phyloP scores from a whole-genome alignment of 2,113 vertebrate genomes.

The Rhea americana region DNA sequence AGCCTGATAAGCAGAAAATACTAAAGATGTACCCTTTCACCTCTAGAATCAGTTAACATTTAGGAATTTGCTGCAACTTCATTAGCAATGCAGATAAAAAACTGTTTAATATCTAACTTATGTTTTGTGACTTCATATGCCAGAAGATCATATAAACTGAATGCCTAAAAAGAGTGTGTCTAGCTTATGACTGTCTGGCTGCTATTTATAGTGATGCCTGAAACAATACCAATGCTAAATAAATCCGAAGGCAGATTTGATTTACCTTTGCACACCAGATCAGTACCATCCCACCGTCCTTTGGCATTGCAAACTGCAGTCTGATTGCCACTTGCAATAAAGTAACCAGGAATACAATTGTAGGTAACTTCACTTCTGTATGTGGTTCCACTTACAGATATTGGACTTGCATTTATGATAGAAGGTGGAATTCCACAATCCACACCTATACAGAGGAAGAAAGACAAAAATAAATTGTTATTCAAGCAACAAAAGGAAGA shows the following conservation, averaged over 20 bases:
- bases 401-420: conserved; percentile 25
- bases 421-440: conserved; percentile 66
- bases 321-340: background rate
- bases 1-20: background rate
- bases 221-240: background rate
- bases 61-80: background rate
- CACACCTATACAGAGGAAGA: conserved; percentile 24
- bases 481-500: background rate
- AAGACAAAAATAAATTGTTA: background rate
- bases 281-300: conserved; percentile 57
- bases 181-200: background rate
- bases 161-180: background rate
- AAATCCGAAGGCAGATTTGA: background rate
- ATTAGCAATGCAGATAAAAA: background rate
- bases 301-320: conserved; percentile 52
- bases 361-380: conserved; percentile 63
- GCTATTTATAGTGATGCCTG: background rate
- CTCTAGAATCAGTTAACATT: background rate
- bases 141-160: background rate
- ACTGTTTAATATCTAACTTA: background rate
- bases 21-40: too few species aligned
- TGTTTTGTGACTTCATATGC: background rate
- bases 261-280: conserved; percentile 70
- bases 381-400: background rate
- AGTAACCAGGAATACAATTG: conserved; percentile 35